Evolutionary conservation across 2,888 invertebrate genomes (phyloP), one percentile per base, ranked within the genome.

Genomic region (Sminthurides aquaticus): DNA sequence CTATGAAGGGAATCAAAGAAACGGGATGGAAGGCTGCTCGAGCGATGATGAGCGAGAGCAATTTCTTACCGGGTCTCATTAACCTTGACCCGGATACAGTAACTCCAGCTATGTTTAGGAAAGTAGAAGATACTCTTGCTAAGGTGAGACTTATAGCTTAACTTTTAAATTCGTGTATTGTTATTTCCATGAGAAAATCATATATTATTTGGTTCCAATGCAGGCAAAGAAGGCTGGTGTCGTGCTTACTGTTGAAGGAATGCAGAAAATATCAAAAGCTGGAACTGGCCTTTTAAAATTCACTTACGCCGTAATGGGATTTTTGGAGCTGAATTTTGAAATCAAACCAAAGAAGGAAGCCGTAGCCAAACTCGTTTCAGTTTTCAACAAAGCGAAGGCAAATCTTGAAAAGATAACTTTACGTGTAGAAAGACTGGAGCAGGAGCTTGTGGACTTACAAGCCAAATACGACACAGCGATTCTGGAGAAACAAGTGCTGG

Each of bases 21-120:
- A 85, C 92, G 2, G 89, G 86, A 54, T 95, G 94, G 94, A 93
- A 93, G 78, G 85, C 88, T 1, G 92, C 93, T 0, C 93, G 89
- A 78, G 90, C 84, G 1, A 90, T 95, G 88, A 92, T 95, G 93
- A 86, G 90, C 0, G 94, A 95, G 77, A 87, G 90, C 0, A 88
- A 85, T 78, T 95, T 94, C 79, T 78, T 95, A 48, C 82, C 84
- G 60, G 84, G 84, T 61, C 81, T 95, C 43, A 88, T 88, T 79
- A 91, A 92, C 78, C 87, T 95, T 87, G 90, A 95, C 77, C 89
- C 79, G 0, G 80, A 81, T 66, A 72, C 73, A 62, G 80, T 81
- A 54, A 76, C 79, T 0, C 68, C 66, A 24, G 76, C 76, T 68
- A 79, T 79, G 58, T 60, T 62, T 27, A 68, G 67, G 24, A 59